Evolutionary conservation across 2,797 vertebrate species (phyloP).

Genomic region (Denticeps clupeoides): DNA sequence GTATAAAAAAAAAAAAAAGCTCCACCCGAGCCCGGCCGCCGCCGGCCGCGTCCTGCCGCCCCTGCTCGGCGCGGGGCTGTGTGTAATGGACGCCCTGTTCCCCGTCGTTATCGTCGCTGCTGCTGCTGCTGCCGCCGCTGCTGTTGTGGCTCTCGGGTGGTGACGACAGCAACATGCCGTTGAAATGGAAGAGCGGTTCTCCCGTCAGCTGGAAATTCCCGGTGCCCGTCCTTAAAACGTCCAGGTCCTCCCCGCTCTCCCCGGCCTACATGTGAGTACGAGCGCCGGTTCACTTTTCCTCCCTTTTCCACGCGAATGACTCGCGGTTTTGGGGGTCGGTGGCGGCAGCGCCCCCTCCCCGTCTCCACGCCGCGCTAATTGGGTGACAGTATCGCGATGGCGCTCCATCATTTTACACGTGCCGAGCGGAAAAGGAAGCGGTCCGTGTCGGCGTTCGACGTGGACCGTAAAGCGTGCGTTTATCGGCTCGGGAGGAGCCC

Average conservation of each 20-base stretch:
- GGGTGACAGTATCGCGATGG: too few species aligned
- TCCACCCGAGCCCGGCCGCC: constrained; percentile 42
- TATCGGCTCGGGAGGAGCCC: too few species aligned
- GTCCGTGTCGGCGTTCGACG: too few species aligned
- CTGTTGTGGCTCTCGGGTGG: constrained; percentile 82
- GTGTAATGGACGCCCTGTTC: constrained; percentile 88
- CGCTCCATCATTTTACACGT: too few species aligned
- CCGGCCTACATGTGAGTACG: constrained; percentile 95
- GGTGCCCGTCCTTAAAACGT: constrained; percentile 98
- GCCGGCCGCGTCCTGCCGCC: constrained; percentile 39
- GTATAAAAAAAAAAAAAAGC: too few species aligned
- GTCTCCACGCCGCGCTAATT: too few species aligned
- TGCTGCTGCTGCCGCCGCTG: constrained; percentile 79
- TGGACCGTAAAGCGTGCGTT: too few species aligned
- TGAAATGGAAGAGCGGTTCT: constrained; percentile 99
- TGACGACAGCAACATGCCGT: constrained; percentile 95
- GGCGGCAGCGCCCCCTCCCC: too few species aligned
- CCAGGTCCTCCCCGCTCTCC: constrained; percentile 95
- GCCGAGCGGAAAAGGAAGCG: too few species aligned
- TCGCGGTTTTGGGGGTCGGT: too few species aligned
- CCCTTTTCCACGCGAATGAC: too few species aligned
- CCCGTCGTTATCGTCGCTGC: constrained; percentile 87
- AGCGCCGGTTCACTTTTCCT: too few species aligned
- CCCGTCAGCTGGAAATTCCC: constrained; percentile 99
- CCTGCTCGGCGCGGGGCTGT: constrained; percentile 54